Evolutionary conservation across 2,888 invertebrate species (phyloP).

Genomic region (Cheilosia scutellata): DNA sequence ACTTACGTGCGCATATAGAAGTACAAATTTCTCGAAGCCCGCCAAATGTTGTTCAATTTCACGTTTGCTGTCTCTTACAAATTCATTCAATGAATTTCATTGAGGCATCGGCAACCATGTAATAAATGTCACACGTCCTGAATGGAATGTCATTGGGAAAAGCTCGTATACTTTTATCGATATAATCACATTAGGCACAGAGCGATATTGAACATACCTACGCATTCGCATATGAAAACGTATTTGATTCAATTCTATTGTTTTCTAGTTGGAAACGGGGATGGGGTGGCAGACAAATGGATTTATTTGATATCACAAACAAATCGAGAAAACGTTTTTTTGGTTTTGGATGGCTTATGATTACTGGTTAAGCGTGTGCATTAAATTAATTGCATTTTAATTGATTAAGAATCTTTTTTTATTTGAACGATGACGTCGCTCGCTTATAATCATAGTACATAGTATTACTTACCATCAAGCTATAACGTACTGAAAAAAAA

Average conservation of each 20-base stretch:
- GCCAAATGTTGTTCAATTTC: no score
- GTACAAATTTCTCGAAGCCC: no score
- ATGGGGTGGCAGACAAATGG: neutral
- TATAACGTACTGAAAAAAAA: no score
- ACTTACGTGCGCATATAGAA: no score
- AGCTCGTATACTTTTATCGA: conserved; percentile 29
- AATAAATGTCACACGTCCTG: conserved; percentile 37
- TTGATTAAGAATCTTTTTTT: no score
- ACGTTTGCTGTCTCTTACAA: neutral
- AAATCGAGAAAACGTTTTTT: no score
- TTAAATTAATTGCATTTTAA: no score
- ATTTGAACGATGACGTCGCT: no score
- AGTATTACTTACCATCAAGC: no score
- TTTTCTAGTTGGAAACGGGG: neutral
- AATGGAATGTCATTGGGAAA: conserved; percentile 37
- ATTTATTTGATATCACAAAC: conserved; percentile 22
- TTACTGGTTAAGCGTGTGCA: no score
- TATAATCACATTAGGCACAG: conserved; percentile 37
- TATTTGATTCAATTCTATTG: conserved; percentile 24
- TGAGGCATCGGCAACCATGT: conserved; percentile 24
- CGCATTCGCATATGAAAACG: neutral
- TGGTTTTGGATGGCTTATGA: no score
- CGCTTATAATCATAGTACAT: no score
- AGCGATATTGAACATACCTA: conserved; percentile 45
- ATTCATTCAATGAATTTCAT: conserved; percentile 33